Conservation (phyloP, 2,113 vertebrate genomes). For the Ammospiza caudacuta region DNA sequence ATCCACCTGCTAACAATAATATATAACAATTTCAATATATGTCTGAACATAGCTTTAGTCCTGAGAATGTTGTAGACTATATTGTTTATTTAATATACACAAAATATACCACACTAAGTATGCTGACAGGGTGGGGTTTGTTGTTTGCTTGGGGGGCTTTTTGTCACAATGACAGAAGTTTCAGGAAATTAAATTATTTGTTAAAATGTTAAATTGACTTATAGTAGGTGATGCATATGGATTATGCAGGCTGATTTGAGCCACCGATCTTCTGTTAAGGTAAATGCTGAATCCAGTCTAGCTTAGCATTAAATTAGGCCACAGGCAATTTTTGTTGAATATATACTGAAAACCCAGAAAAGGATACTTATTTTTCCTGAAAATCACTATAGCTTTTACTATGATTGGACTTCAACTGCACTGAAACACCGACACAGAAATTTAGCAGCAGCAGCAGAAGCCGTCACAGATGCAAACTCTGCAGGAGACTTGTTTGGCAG, state of each 20-base stretch:
- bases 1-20: background rate
- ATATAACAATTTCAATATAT: background rate
- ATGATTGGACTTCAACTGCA: background rate
- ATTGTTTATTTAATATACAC: background rate
- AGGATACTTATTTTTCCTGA: background rate
- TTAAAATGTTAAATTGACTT: background rate
- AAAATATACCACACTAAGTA: background rate
- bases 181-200: background rate
- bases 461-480: background rate
- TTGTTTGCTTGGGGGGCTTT: background rate
- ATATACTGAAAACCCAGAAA: background rate
- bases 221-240: background rate
- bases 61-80: background rate
- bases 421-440: background rate
- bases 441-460: background rate
- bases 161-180: background rate
- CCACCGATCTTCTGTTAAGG: background rate
- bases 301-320: background rate
- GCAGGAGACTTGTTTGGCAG: background rate
- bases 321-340: background rate
- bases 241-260: background rate
- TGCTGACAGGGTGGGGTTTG: background rate
- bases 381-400: background rate
- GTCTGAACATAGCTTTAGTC: background rate
- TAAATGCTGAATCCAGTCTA: background rate